Evolutionary conservation across 2,797 vertebrate species (phyloP), one percentile per base, ranked within the genome.

Genomic region (Sebastes diploproa): DNA sequence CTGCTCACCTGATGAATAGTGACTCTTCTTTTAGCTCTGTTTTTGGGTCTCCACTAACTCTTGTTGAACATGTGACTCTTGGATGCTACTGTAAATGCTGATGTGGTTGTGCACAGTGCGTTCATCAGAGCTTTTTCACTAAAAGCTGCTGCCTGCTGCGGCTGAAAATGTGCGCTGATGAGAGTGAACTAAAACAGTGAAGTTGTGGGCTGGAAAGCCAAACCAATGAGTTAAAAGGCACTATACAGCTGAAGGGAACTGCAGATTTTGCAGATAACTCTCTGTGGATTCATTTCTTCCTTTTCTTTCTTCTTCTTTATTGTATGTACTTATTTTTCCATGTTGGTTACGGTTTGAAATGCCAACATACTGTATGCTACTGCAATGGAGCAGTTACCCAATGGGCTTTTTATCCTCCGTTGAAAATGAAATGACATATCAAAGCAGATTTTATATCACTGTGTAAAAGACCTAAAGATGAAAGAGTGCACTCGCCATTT

Each of bases 401-500:
- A n/a, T 29, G 6, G 20, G 25, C 23, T 23, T 71, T 71, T 60
- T 55, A 52, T 46, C 29, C 46, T 16, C 20, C 58, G 66, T 52
- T 52, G 18, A 34, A 64, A 77, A 72, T 29, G 12, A 55, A 77
- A 65, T 62, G 6, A 56, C 68, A 75, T 77, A 50, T 81, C 46
- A 68, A 81, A 71, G 61, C 30, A 72, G 54, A 55, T 60, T 64
- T 75, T 65, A 66, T 59, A 72, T 54, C 65, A 54, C 56, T 38
- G 62, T 50, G 34, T 72, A 34, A 75, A 78, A 63, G 27, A 67
- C 22, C 1, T 32, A 59, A 36, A 75, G 72, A 76, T 76, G 34
- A 77, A 77, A 46, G 32, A 59, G 11, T 67, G 56, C n/a, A 7
- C 34, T 73, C 1, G 18, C 29, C 14, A 80, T 80, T 64, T 68